Percentiles rank a stretch among this genome's conserved stretches.
Conservation (phyloP, 1,140 invertebrate species). For the Diabrotica undecimpunctata region DNA sequence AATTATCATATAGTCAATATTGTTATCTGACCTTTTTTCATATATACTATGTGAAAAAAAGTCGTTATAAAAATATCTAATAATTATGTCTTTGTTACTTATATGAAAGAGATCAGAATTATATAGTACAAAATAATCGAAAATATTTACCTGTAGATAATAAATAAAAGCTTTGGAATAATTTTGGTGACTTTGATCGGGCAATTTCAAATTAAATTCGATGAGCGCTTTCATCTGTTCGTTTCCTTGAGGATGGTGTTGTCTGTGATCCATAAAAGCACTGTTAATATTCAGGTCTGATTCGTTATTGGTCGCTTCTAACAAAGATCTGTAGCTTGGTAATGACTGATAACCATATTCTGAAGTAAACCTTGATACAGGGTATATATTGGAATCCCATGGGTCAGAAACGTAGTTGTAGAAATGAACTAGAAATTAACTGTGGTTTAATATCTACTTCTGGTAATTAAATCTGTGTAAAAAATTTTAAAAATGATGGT, state of each 20-base stretch:
- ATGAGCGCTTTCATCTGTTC: conserved; percentile 59
- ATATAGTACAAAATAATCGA: no score
- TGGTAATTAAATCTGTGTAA: no score
- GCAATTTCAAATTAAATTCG: conserved; percentile 56
- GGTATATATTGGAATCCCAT: conserved; percentile 76
- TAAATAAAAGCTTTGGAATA: conserved; percentile 62
- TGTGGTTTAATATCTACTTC: no score
- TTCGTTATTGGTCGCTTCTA: conserved; percentile 50
- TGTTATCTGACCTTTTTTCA: no score
- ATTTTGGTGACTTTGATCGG: conserved; percentile 49
- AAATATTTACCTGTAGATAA: conserved; percentile 63
- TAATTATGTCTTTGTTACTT: no score
- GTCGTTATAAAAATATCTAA: no score
- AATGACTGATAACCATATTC: conserved; percentile 95
- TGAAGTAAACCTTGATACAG: conserved; percentile 81
- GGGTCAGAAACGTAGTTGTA: conserved; percentile 83
- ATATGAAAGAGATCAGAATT: no score
- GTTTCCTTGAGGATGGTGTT: conserved; percentile 77
- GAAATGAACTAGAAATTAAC: conserved; percentile 71
- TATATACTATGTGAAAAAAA: no score
- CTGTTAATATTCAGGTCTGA: conserved; percentile 61
- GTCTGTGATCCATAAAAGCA: conserved; percentile 67
- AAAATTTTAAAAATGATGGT: no score
- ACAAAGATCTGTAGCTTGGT: conserved; percentile 65
- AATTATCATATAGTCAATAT: no score